These are phyloP conservation scores for Acronicta aceris DNA, from an alignment of 2,888 invertebrate genomes.

Conservation along the genomic window DNA sequence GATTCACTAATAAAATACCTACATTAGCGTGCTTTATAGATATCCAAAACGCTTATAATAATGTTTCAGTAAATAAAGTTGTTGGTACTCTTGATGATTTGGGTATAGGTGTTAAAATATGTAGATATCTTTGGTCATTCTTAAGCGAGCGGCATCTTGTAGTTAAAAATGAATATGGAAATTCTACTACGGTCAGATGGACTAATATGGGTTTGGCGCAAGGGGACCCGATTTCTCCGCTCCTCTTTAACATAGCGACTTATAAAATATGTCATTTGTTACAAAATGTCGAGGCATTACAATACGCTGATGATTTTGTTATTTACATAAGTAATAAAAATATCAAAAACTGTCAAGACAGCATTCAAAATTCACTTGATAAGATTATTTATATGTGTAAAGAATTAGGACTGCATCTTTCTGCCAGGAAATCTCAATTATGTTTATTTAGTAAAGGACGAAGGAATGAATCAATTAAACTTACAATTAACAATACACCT, in stretches of 20 bases:
- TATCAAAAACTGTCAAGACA: no score
- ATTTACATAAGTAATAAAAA: no score
- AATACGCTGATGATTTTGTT: no score
- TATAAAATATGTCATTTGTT: background rate
- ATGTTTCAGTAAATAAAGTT: background rate
- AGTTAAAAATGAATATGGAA: background rate
- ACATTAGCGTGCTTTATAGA: conserved; percentile 1
- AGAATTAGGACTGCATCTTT: no score
- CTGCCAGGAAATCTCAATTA: no score
- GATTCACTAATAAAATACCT: background rate
- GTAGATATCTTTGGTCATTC: conserved; percentile 1
- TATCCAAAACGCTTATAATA: conserved; percentile 5
- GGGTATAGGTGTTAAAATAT: background rate
- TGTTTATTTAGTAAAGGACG: no score
- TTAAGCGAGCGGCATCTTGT: background rate
- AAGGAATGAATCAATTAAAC: no score
- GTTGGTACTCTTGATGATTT: background rate
- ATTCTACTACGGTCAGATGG: background rate
- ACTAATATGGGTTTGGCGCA: background rate
- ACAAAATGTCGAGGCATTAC: no score
- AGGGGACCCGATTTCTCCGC: conserved; percentile 1
- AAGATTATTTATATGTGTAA: no score
- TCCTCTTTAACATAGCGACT: conserved; percentile 5
- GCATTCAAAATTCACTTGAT: no score
- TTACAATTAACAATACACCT: no score